Evolutionary conservation across 2,888 invertebrate genomes (phyloP).

Genomic region (Isoperla grammatica): DNA sequence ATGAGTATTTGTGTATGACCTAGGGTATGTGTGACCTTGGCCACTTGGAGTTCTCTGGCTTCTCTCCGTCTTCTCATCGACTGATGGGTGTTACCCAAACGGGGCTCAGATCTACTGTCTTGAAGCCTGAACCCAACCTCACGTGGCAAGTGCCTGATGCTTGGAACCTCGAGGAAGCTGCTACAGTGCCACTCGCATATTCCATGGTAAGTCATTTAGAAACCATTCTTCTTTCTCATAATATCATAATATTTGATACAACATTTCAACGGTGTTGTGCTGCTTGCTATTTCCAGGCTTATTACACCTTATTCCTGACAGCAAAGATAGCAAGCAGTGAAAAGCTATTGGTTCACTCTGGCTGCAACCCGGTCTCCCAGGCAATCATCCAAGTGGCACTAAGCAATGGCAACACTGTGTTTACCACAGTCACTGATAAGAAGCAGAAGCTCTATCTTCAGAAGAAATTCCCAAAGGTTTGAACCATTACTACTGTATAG

Average conservation of each 20-base stretch:
- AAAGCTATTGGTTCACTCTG: constrained; percentile 49
- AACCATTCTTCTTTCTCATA: too few relatives aligned
- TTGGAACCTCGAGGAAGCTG: constrained; percentile 50
- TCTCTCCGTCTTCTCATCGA: constrained; percentile 27
- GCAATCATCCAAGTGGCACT: constrained; percentile 55
- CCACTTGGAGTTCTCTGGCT: constrained; percentile 32
- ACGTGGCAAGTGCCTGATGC: constrained; percentile 45
- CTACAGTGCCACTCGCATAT: constrained; percentile 51
- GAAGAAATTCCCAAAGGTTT: constrained; percentile 40
- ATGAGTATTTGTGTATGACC: too few relatives aligned
- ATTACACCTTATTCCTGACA: constrained; percentile 52
- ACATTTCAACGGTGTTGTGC: too few relatives aligned
- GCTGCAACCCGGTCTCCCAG: constrained; percentile 53
- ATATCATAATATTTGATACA: too few relatives aligned
- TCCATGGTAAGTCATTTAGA: constrained; percentile 43
- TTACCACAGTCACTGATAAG: constrained; percentile 48
- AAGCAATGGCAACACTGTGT: constrained; percentile 48
- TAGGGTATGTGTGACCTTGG: constrained; percentile 11
- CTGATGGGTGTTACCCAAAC: constrained; percentile 35
- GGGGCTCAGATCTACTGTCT: constrained; percentile 42
- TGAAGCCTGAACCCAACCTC: constrained; percentile 44
- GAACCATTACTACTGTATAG: too few relatives aligned
- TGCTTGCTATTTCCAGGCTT: constrained; percentile 42
- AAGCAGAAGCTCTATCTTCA: constrained; percentile 39
- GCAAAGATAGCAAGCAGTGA: constrained; percentile 46